These are phyloP conservation scores for Troides oblongomaculatus DNA, from an alignment of 2,888 invertebrate genomes.

Conservation along the genomic window DNA sequence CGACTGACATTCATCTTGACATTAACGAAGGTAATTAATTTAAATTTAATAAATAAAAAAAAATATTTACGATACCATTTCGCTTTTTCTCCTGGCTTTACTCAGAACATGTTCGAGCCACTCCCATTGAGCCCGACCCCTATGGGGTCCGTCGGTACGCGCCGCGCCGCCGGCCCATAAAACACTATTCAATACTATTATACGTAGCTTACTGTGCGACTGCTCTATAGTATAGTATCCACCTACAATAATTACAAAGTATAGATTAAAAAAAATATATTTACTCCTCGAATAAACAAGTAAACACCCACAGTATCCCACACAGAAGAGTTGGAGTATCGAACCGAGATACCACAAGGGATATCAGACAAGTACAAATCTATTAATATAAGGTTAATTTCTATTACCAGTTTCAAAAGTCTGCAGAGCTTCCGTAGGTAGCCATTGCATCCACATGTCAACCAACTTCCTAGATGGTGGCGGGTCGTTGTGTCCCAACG, in stretches of 20 bases:
- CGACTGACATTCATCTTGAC: no score
- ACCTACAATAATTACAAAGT: slow-evolving; percentile 72
- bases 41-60: no score
- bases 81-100: slow-evolving; percentile 86
- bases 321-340: no score
- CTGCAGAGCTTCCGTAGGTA: slow-evolving; percentile 89
- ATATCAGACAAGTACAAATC: no score
- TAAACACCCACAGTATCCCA: no score
- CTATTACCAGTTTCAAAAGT: slow-evolving; percentile 88
- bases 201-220: slow-evolving; percentile 88
- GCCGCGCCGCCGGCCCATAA: slow-evolving; percentile 83
- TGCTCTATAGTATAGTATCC: slow-evolving; percentile 95
- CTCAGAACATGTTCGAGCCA: slow-evolving; percentile 89
- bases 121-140: slow-evolving; percentile 85
- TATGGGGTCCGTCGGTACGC: slow-evolving; percentile 65
- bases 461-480: slow-evolving; percentile 83
- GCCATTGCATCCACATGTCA: slow-evolving; percentile 91
- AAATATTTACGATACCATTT: slow-evolving; percentile 82
- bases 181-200: slow-evolving; percentile 94
- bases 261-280: background rate
- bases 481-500: slow-evolving; percentile 93
- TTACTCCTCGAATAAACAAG: no score
- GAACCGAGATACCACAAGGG: no score
- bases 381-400: no score
- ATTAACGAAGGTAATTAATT: no score